Evolutionary conservation across 2,888 invertebrate genomes (phyloP), one percentile per base, ranked within the genome.

Genomic region (Didymodactylos carnosus): DNA sequence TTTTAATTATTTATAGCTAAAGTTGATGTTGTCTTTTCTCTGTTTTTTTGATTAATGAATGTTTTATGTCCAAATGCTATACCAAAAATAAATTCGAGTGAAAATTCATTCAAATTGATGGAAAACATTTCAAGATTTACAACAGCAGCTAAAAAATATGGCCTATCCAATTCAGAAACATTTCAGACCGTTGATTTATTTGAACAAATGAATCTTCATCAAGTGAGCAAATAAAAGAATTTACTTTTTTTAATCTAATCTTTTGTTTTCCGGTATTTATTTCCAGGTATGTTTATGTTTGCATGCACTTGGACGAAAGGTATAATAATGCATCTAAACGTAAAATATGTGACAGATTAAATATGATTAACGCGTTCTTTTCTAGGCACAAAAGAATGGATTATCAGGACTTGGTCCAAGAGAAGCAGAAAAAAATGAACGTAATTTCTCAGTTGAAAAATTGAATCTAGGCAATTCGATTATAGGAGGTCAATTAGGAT

Each of bases 161-260:
- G 75, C 10, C 11, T 75, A 69, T 16, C 43, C 23, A 72, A 75
- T 29, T 19, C 69, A 5, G 75, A 75, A 69, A 70, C 39, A 25
- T 75, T 75, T 46, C 75, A 75, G 41, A 75, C 75, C n/a, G 72
- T 72, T 16, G 75, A 75, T 70, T 29, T 75, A 14, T 75, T 62
- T 41, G 75, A 75, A 40, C 39, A 39, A 39, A 35, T 72, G 69
- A 75, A 75, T 72, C 46, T 72, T 23, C 72, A 75, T 51, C 75
- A 75, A 75, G 75, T 75, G 8, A 39, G n/a, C n/a, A n/a, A n/a
- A n/a, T n/a, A n/a, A n/a, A n/a, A n/a, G n/a, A n/a, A n/a, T n/a
- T n/a, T n/a, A n/a, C n/a, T n/a, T n/a, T n/a, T n/a, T n/a, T n/a
- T n/a, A n/a, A n/a, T n/a, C n/a, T n/a, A n/a, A n/a, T n/a, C n/a